These are phyloP conservation scores for Zosterops hypoxanthus DNA, from an alignment of 2,113 vertebrate species.

Conservation along the genomic window DNA sequence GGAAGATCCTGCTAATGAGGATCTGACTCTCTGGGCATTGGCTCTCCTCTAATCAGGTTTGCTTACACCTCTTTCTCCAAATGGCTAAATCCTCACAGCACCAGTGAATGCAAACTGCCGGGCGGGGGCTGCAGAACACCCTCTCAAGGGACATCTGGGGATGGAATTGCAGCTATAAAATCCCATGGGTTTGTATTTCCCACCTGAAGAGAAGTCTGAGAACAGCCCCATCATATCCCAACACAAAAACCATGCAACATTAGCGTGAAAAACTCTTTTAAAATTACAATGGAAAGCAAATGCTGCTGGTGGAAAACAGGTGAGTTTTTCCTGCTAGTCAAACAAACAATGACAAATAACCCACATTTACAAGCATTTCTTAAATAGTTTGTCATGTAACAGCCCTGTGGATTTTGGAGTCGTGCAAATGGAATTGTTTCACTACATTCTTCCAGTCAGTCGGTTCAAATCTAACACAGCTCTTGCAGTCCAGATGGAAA, in stretches of 20 bases:
- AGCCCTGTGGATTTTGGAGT: not conserved
- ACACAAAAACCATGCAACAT: not conserved
- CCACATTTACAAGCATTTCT: not conserved
- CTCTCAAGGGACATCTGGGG: not conserved
- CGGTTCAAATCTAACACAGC: not conserved
- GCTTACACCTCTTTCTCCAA: not conserved
- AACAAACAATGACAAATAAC: not conserved
- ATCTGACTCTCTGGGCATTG: not conserved
- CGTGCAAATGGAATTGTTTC: not conserved
- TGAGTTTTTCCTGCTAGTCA: not conserved
- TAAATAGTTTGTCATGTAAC: not conserved
- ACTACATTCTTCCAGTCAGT: not conserved
- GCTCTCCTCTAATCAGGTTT: not conserved
- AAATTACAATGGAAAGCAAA: not conserved
- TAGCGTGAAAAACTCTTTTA: not conserved
- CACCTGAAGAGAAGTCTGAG: not conserved
- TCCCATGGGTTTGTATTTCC: not conserved
- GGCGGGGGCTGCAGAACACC: not conserved
- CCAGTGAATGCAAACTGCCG: not conserved
- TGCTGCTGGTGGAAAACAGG: not conserved
- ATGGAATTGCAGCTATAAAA: not conserved
- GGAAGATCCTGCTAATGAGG: slow-evolving; percentile 34
- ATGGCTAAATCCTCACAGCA: not conserved
- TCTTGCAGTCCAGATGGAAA: not conserved
- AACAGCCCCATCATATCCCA: not conserved